A percentile compares a stretch with the other conserved stretches of the same genome.
phyloP scores from a whole-genome alignment of 2,113 vertebrate species.

The Orycteropus afer region DNA sequence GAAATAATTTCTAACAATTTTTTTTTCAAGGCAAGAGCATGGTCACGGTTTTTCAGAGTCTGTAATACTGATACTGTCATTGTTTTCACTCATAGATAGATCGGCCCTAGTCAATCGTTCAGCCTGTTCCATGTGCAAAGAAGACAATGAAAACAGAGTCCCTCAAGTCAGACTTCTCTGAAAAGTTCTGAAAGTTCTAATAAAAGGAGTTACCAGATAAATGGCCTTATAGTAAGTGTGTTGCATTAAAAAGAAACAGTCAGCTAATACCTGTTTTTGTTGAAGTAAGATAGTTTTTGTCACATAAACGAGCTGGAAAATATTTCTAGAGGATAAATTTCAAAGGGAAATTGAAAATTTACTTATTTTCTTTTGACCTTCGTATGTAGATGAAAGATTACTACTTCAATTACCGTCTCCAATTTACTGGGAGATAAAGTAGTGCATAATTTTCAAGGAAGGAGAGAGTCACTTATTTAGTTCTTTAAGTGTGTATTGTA shows the following conservation, averaged over 20 bases:
- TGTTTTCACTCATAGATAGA: constrained; percentile 88
- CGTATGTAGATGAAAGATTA: constrained; percentile 8
- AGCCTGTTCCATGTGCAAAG: constrained; percentile 73
- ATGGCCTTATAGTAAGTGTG: too few relatives aligned
- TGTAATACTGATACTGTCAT: constrained; percentile 93
- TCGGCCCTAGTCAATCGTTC: constrained; percentile 89
- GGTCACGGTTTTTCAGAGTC: constrained; percentile 75
- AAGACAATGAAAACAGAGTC: constrained; percentile 74
- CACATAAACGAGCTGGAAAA: not conserved
- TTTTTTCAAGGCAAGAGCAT: constrained; percentile 72
- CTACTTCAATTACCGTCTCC: not conserved
- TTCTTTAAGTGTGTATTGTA: constrained; percentile 47
- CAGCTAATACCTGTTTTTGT: constrained; percentile 4
- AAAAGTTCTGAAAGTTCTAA: constrained; percentile 61
- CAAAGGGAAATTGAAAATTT: constrained; percentile 25
- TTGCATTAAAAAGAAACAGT: too few relatives aligned
- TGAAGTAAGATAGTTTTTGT: constrained; percentile 47
- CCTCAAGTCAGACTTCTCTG: constrained; percentile 72
- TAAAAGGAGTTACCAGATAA: constrained; percentile 62
- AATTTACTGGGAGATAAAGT: constrained; percentile 5
- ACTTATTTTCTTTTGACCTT: not conserved
- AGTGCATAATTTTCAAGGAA: constrained; percentile 24
- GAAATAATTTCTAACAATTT: constrained; percentile 75
- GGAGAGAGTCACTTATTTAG: not conserved
- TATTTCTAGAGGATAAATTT: constrained; percentile 37